phyloP scores from a whole-genome alignment of 2,797 vertebrate species.

The Anableps anableps region DNA sequence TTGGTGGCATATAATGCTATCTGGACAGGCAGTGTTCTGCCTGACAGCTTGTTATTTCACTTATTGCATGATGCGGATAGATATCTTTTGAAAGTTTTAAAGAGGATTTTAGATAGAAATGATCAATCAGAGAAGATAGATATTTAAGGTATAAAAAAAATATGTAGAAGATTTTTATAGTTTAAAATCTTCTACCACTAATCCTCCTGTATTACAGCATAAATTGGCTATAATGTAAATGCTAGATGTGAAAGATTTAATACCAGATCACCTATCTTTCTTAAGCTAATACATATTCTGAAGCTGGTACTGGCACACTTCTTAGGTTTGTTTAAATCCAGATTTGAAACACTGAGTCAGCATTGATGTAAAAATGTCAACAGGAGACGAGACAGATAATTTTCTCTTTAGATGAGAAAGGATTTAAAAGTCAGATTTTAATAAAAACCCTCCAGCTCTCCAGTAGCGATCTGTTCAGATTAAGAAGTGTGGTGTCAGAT shows the following conservation, averaged over 20 bases:
- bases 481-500: conserved; percentile 53
- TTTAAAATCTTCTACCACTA: conserved; percentile 10
- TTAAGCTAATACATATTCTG: not conserved
- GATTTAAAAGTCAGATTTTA: conserved; percentile 39
- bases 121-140: not conserved
- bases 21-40: conserved; percentile 34
- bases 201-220: conserved; percentile 29
- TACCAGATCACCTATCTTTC: conserved; percentile 11
- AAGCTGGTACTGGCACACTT: not conserved
- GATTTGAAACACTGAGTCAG: conserved; percentile 23
- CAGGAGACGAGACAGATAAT: conserved; percentile 11
- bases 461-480: conserved; percentile 47
- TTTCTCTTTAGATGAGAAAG: conserved; percentile 25
- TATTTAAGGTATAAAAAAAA: conserved; percentile 11
- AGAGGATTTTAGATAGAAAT: conserved; percentile 4
- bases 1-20: conserved; percentile 41
- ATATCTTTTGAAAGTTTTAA: conserved; percentile 11
- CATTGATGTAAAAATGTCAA: conserved; percentile 51
- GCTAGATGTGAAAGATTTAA: conserved; percentile 11
- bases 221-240: conserved; percentile 7
- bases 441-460: conserved; percentile 37
- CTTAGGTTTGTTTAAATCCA: conserved; percentile 19
- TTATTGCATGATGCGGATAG: conserved; percentile 41
- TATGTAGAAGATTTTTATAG: not conserved
- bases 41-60: conserved; percentile 61